Percentiles rank a stretch among this genome's conserved stretches.
Evolutionary conservation across 1,140 invertebrate species (phyloP).

Genomic region (Oncopodura yosiiana): DNA sequence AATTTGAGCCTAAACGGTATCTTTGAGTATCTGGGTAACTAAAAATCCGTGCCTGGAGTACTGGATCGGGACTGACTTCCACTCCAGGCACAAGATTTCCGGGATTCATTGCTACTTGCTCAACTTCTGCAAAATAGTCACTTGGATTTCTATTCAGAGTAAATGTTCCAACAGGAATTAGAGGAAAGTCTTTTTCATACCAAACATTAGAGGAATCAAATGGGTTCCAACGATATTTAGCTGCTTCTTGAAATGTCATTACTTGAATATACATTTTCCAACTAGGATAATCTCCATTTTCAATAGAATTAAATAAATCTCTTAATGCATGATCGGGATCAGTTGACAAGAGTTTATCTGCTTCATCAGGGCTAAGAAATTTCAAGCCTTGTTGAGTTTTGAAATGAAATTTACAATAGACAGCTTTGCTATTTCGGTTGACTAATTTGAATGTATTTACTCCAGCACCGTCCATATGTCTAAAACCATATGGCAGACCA

Average conservation of each 20-base stretch:
- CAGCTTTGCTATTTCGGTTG: slow-evolving; percentile 48
- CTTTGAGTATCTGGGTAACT: slow-evolving; percentile 56
- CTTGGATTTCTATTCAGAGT: slow-evolving; percentile 45
- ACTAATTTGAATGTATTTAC: slow-evolving; percentile 60
- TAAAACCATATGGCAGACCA: slow-evolving; percentile 47
- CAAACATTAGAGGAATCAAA: slow-evolving; percentile 47
- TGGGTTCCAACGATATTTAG: slow-evolving; percentile 47
- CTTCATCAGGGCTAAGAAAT: slow-evolving; percentile 42
- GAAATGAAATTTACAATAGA: slow-evolving; percentile 56
- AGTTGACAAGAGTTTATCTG: slow-evolving; percentile 42
- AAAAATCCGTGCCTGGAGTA: slow-evolving; percentile 55
- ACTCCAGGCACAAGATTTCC: slow-evolving; percentile 49
- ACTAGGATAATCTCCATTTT: slow-evolving; percentile 2
- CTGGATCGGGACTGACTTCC: slow-evolving; percentile 51
- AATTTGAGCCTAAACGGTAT: slow-evolving; percentile 55
- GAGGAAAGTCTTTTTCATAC: slow-evolving; percentile 46
- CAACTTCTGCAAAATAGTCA: slow-evolving; percentile 49
- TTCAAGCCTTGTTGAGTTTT: slow-evolving; percentile 56
- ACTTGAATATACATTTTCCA: slow-evolving; percentile 45
- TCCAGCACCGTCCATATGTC: slow-evolving; percentile 57
- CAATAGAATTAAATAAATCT: slow-evolving; percentile 19
- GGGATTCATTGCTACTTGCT: slow-evolving; percentile 50
- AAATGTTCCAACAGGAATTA: slow-evolving; percentile 48
- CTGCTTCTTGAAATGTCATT: slow-evolving; percentile 34
- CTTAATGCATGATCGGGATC: slow-evolving; percentile 46